Evolutionary conservation across 2,888 invertebrate species (phyloP).

Genomic region (Mythimna impura): DNA sequence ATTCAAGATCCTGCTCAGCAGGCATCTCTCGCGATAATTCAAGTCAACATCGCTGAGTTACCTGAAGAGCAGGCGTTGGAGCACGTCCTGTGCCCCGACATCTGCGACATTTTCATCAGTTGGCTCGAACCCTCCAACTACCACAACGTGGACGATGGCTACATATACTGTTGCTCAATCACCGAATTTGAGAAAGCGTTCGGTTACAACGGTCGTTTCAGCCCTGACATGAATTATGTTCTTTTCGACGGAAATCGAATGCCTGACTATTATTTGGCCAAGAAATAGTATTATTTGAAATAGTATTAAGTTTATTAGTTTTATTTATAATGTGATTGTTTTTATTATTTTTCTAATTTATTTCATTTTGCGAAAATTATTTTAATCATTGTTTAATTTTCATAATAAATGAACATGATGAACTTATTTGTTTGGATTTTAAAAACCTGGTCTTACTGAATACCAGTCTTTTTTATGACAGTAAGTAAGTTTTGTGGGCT

Average conservation of each 20-base stretch:
- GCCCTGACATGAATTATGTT: conserved; percentile 21
- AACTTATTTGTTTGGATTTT: neutral
- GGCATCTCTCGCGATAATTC: conserved; percentile 76
- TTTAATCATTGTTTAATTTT: neutral
- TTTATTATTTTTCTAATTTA: neutral
- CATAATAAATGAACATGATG: conserved; percentile 8
- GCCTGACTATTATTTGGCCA: conserved; percentile 6
- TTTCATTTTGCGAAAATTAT: neutral
- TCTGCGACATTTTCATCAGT: conserved; percentile 65
- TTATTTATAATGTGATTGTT: neutral
- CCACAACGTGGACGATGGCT: conserved; percentile 71
- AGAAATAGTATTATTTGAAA: conserved; percentile 2
- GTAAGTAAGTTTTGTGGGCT: too few species aligned
- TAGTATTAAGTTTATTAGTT: neutral
- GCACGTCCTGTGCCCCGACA: conserved; percentile 72
- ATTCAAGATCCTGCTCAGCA: conserved; percentile 68
- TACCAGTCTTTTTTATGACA: too few species aligned
- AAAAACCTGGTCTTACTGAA: neutral
- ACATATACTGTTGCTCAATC: conserved; percentile 75
- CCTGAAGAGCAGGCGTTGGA: conserved; percentile 46
- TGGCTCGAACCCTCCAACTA: conserved; percentile 74
- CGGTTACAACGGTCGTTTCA: conserved; percentile 59
- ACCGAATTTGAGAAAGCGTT: conserved; percentile 72
- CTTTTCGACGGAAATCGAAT: conserved; percentile 18
- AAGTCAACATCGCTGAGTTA: conserved; percentile 78